Conservation (phyloP, 2,888 invertebrate species). For the Caenorhabditis sp. region DNA sequence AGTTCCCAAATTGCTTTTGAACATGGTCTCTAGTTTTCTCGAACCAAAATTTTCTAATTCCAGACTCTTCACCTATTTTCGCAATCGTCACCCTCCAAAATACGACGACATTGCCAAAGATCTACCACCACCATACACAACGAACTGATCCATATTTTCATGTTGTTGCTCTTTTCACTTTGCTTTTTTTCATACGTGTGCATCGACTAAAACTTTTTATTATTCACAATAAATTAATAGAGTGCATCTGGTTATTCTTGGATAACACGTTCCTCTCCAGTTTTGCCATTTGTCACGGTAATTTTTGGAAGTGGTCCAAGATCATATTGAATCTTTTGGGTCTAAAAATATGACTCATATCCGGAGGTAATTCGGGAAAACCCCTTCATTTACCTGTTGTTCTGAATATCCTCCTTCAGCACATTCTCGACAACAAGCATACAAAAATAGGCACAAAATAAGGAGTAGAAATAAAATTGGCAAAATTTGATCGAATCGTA, state of each 20-base stretch:
- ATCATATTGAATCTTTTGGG: constrained; percentile 10
- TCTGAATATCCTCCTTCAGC: background rate
- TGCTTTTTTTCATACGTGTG: constrained; percentile 28
- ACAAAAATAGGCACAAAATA: background rate
- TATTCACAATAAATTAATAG: constrained; percentile 12
- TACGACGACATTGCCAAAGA: constrained; percentile 44
- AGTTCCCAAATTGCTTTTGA: too few relatives aligned
- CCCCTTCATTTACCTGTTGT: background rate
- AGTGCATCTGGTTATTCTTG: constrained; percentile 20
- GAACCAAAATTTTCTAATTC: too few relatives aligned
- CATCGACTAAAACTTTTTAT: constrained; percentile 3
- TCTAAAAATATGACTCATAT: background rate
- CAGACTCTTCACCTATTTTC: constrained; percentile 32
- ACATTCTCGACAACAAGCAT: background rate
- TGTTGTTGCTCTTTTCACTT: constrained; percentile 18
- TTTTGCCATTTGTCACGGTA: constrained; percentile 37
- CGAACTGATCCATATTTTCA: constrained; percentile 2
- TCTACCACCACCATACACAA: constrained; percentile 40
- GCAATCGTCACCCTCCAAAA: constrained; percentile 30
- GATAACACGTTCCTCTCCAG: constrained; percentile 44
- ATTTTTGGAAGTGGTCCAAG: constrained; percentile 43
- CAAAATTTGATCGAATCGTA: background rate
- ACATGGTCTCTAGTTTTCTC: too few relatives aligned
- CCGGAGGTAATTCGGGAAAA: too few relatives aligned
- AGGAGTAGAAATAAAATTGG: background rate